Evolutionary conservation across 2,113 vertebrate genomes (phyloP), one percentile per base, ranked within the genome.

Genomic region (Piprites chloris): DNA sequence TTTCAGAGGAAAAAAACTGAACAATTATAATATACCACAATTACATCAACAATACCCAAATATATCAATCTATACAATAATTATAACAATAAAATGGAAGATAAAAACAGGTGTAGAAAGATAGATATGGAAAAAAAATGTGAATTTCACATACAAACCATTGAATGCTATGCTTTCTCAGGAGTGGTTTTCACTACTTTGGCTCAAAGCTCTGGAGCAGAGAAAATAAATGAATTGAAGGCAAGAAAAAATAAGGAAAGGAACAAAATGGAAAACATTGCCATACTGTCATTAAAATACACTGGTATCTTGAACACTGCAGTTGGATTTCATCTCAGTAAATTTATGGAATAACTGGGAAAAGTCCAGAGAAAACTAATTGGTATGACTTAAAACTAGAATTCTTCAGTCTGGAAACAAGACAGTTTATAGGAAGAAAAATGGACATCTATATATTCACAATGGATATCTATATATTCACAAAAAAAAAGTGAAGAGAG

Each of bases 181-280:
- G 19, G 37, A 91, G 19, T n/a, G 19, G 12, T 78, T 94, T 87
- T 67, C 42, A 44, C n/a, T 80, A 35, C 23, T 30, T 53, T 37
- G 39, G 9, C 32, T 95, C 47, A 59, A 85, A 87, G 28, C 33
- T 69, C 26, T 66, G 68, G 20, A 86, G 19, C 12, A 59, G 52
- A 14, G 4, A 65, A 72, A 59, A 58, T 59, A 47, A 65, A 27
- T 4, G 3, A 90, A 81, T 19, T 2, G 2, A 77, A 58, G 12
- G 33, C 18, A 95, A 82, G 77, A 59, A 91, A 63, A 12, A 68
- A 39, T 39, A 63, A 78, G 19, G 35, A 67, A 87, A 91, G 89
- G 9, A 78, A 26, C 9, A 73, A 83, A 90, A 49, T 22, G 21
- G 30, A 74, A 91, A 74, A 55, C 0, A 9, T 20, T 73, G 16